Conservation (phyloP, 2,888 invertebrate species). For the Augiades crinisus region DNA sequence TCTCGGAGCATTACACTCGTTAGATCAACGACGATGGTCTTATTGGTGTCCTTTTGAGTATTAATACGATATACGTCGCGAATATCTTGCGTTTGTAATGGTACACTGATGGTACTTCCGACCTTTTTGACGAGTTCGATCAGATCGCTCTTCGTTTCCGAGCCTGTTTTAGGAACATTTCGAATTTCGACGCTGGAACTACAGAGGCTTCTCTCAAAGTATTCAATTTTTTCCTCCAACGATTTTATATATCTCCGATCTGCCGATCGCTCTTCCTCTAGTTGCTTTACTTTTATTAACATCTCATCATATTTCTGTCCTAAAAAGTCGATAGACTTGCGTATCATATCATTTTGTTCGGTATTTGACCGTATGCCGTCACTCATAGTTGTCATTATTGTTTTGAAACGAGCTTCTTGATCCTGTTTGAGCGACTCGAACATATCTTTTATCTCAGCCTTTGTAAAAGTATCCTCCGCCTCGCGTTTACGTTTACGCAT, state of each 20-base stretch:
- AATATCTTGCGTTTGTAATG: conserved; percentile 9
- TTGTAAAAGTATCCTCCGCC: background rate
- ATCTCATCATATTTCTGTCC: conserved; percentile 19
- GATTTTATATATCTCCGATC: conserved; percentile 11
- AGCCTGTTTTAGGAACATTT: conserved; percentile 2
- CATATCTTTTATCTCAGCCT: conserved; percentile 11
- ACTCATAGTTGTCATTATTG: conserved; percentile 6
- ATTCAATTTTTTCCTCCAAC: conserved; percentile 3
- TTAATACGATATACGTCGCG: conserved; percentile 21
- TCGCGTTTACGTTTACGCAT: conserved; percentile 6
- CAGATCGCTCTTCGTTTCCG: conserved; percentile 11
- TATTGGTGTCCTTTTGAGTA: conserved; percentile 13
- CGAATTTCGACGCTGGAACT: conserved; percentile 16
- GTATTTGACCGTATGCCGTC: conserved; percentile 8
- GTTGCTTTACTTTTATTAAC: conserved; percentile 2
- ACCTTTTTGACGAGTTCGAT: conserved; percentile 4
- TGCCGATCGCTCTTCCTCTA: conserved; percentile 6
- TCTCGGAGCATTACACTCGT: conserved; percentile 7
- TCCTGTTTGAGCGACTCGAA: conserved; percentile 10
- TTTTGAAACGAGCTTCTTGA: conserved; percentile 3
- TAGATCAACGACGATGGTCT: conserved; percentile 16
- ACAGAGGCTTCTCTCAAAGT: conserved; percentile 2
- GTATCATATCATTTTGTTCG: conserved; percentile 8
- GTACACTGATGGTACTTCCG: background rate
- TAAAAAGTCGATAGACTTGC: conserved; percentile 10